phyloP scores from a whole-genome alignment of 2,888 invertebrate genomes.

The Habrosyne pyritoides region DNA sequence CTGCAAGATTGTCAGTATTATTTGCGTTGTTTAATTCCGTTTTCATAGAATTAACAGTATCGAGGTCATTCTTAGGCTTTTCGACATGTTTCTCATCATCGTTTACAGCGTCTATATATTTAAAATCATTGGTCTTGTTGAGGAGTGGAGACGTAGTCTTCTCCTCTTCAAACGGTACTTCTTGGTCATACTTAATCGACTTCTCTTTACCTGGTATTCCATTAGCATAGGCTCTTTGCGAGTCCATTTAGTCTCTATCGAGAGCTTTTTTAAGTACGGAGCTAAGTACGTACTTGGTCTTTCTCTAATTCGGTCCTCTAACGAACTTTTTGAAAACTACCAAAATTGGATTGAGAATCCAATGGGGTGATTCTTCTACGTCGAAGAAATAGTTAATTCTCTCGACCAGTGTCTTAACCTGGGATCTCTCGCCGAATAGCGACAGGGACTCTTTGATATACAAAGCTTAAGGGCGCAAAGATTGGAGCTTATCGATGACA shows the following conservation, averaged over 20 bases:
- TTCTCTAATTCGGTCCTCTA: slow-evolving; percentile 54
- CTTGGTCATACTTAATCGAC: slow-evolving; percentile 63
- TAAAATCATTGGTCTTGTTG: slow-evolving; percentile 58
- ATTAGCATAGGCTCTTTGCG: slow-evolving; percentile 70
- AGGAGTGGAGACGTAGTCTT: slow-evolving; percentile 76
- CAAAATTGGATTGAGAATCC: slow-evolving; percentile 62
- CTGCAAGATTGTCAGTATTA: slow-evolving; percentile 51
- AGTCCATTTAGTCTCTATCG: slow-evolving; percentile 71
- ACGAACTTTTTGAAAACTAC: slow-evolving; percentile 55
- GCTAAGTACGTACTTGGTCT: slow-evolving; percentile 54
- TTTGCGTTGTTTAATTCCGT: slow-evolving; percentile 53
- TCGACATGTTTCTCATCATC: slow-evolving; percentile 54
- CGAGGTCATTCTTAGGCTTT: slow-evolving; percentile 63
- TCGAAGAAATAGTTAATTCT: slow-evolving; percentile 69
- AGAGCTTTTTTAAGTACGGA: slow-evolving; percentile 56
- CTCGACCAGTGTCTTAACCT: slow-evolving; percentile 84
- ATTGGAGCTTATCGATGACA: slow-evolving; percentile 80
- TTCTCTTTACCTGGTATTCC: slow-evolving; percentile 77
- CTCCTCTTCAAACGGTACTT: slow-evolving; percentile 78
- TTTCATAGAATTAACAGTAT: slow-evolving; percentile 68
- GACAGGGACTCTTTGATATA: slow-evolving; percentile 75
- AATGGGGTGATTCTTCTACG: slow-evolving; percentile 58
- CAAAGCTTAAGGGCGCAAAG: slow-evolving; percentile 77
- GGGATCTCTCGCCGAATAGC: slow-evolving; percentile 84
- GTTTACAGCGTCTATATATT: slow-evolving; percentile 63